Evolutionary conservation across 2,113 vertebrate genomes (phyloP), one percentile per base, ranked within the genome.

Genomic region (Lasiurus cinereus): DNA sequence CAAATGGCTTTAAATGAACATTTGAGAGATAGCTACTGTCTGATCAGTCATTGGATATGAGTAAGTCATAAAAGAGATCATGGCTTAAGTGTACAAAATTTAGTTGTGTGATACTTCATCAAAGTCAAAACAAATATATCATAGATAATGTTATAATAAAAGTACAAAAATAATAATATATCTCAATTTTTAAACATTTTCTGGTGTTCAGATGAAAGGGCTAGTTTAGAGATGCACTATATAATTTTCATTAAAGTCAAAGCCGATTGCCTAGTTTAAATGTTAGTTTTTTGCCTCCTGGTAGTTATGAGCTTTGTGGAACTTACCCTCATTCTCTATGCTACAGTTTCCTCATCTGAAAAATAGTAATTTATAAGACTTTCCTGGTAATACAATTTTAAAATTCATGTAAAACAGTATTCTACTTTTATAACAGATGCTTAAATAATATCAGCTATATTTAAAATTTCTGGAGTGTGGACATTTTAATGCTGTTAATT

Each of bases 381-480:
- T 78, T 94, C 33, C 12, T 39, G 62, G 43, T 78, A 56, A 90
- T 67, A 83, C 88, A 77, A 48, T n/a, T 73, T 83, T 70, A 59
- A 64, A 78, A 50, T 31, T 12, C 9, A 62, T 72, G 10, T 6
- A 52, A 90, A 84, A 77, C 12, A 8, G 36, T 54, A 46, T 12
- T 6, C 12, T 10, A 27, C 5, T 79, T 27, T 64, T 80, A 64
- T 36, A 54, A n/a, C 43, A 92, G 8, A 4, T 52, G 11, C 15
- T 95, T 69, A 77, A 66, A 8, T 84, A 88, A 39, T 56, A 4
- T n/a, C 56, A 73, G 1, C 27, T 56, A 64, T 50, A 80, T 91
- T 76, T 9, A 43, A 83, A 88, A 36, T 29, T 62, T 62, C 24
- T 11, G 59, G 24, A 27, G 24, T 62, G 59, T 64, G 62, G 27